Evolutionary conservation across 2,888 invertebrate genomes (phyloP).

Genomic region (Cheilosia impressa): DNA sequence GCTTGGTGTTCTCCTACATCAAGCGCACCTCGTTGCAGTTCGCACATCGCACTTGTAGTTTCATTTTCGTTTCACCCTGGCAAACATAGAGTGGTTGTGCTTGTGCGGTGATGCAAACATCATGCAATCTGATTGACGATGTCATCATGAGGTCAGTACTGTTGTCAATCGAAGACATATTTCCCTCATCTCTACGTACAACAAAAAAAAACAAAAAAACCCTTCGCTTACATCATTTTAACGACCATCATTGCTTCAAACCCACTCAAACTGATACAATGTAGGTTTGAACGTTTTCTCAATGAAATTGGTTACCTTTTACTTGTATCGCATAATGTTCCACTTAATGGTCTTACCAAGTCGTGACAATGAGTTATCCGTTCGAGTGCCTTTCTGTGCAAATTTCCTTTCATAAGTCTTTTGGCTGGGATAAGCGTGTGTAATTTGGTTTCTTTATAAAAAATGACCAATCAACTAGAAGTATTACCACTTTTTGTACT

Average conservation of each 20-base stretch:
- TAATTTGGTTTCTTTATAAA: neutral
- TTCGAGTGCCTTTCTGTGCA: conserved; percentile 3
- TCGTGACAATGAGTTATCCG: conserved; percentile 34
- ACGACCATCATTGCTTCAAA: neutral
- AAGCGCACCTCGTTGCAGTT: too few relatives aligned
- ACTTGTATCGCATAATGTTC: conserved; percentile 14
- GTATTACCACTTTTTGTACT: conserved; percentile 25
- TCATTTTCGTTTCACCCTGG: too few relatives aligned
- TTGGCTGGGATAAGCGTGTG: neutral
- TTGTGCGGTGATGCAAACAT: too few relatives aligned
- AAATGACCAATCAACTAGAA: conserved; percentile 27
- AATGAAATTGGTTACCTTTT: conserved; percentile 5
- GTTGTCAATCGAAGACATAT: neutral
- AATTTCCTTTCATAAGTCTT: conserved; percentile 18
- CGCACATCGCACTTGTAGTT: too few relatives aligned
- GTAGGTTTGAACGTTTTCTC: neutral
- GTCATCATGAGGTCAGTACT: neutral
- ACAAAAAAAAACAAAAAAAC: too few relatives aligned
- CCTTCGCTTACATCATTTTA: neutral
- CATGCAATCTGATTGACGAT: neutral
- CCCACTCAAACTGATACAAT: neutral
- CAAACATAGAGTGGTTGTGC: too few relatives aligned
- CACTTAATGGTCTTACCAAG: conserved; percentile 7
- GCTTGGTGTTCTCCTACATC: too few relatives aligned
- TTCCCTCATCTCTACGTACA: neutral